Evolutionary conservation across 2,113 vertebrate genomes (phyloP), one percentile per base, ranked within the genome.

Genomic region (Sylvietta virens): DNA sequence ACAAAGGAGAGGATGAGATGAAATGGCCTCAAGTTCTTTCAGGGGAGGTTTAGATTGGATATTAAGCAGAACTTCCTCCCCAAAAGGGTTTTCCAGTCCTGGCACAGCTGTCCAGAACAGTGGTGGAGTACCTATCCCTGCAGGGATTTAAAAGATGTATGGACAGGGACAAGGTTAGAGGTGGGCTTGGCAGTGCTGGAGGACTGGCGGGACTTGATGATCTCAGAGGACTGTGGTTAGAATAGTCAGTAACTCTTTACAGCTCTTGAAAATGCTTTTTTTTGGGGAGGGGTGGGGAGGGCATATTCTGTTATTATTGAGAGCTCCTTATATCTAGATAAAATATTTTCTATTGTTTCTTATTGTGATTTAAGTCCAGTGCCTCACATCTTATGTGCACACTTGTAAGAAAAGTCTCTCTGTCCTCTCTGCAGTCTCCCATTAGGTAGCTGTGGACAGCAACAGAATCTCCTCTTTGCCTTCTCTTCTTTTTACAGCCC

Each of bases 1-100:
- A 54, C 33, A 44, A 77, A 7, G 11, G 4, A 65, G 4, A n/a
- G 21, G 40, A 78, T 0, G 0, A 54, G 51, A 54, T 8, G 20
- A 18, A 86, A 61, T 0, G 1, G 31, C 17, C 20, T 66, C 57
- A 60, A 11, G 31, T 23, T 72, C 35, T 3, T 2, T 18, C 28
- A 61, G 35, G 22, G 26, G 7, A 51, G 11, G 9, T 44, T 54
- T n/a, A 44, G 24, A 10, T 4, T 15, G 53, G 30, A 12, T 31
- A 66, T 33, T 2, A 21, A 13, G 24, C 26, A 79, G 33, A 69
- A 13, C 18, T 39, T 37, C 30, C 20, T 18, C 40, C 7, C 17
- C 2, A 5, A 1, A 30, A 69, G 31, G 4, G 27, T n/a, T 37
- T 13, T 53, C 30, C 53, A 30, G 48, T 20, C 28, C 1, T 57